Base-by-base conservation (phyloP, 2,888 invertebrate genomes). In the Eupithecia vulgata region DNA sequence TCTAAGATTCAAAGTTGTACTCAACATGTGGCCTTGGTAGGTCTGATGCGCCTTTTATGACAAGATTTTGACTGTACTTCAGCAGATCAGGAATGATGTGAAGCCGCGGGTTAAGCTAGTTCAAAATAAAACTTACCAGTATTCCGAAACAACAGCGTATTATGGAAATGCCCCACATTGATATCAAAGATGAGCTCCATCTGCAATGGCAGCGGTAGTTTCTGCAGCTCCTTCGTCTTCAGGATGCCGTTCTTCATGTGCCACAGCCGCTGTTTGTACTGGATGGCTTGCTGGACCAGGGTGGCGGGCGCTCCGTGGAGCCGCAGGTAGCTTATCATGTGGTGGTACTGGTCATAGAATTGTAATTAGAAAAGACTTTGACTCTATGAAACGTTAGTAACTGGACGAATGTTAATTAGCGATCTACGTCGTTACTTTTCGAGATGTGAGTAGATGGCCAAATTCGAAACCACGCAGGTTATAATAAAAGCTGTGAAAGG, bases 141-240 rank as follows among this genome's bases (percentile, higher is more conserved):
- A 35, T 92, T 85, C 76, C 87, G 85, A 81, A 94, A 91, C 17
- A 94, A 78, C 70, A 93, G 71, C 0, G 93, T 90, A 68, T 88
- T 88, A 80, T 93, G 93, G 72, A 94, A 92, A 75, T 90, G 87
- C 30, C 87, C 88, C 17, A 94, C 90, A 71, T 93, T 94, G 52
- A 94, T 92, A 76, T 94, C 94, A 71, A 93, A 94, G 52, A 94
- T 92, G 21, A 94, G 87, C 78, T 94, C 94, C 91, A 91, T 94
- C 77, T 91, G 92, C 71, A 94, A 77, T 0, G 93, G 85, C 2
- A 87, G 77, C 0, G 94, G 94, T 21, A 94, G 81, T 72, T 88
- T 86, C 35, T 88, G 79, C 21, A 94, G 81, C 70, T 91, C 87
- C 1, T 83, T 52, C 0, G 91, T 89, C 1, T 79, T 83, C 5